These are phyloP conservation scores for Geopemphigus sp. DNA, from an alignment of 1,140 invertebrate species.

Conservation along the genomic window DNA sequence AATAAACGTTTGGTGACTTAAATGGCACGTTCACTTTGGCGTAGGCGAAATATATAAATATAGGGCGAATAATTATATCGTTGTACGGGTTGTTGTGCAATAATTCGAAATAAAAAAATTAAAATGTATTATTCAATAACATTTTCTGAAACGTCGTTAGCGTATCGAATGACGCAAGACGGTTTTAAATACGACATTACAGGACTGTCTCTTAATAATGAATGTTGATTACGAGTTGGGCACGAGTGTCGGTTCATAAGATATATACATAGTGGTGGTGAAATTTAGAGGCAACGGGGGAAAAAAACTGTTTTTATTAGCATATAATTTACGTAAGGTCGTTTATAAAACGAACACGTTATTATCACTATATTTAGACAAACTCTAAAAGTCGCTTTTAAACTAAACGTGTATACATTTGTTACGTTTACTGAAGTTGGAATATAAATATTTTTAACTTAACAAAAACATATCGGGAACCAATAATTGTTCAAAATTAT, in stretches of 20 bases:
- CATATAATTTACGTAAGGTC: constrained; percentile 6
- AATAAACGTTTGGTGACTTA: background rate
- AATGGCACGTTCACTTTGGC: background rate
- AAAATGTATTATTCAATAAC: background rate
- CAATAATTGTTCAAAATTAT: too few species aligned
- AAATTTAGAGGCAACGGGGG: background rate
- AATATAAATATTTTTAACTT: too few species aligned
- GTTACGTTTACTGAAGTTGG: too few species aligned
- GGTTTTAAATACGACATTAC: background rate
- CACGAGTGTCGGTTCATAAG: background rate
- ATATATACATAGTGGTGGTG: background rate
- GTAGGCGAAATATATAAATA: too few species aligned
- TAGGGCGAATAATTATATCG: background rate
- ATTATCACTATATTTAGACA: background rate
- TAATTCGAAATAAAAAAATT: too few species aligned
- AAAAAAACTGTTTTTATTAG: constrained; percentile 7
- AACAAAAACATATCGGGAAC: too few species aligned
- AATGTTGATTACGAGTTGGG: constrained; percentile 16
- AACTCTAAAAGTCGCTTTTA: background rate
- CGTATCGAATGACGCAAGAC: background rate
- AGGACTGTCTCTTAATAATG: background rate
- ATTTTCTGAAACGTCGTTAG: background rate
- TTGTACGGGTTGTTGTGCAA: too few species aligned
- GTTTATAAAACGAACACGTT: background rate
- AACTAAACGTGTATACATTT: background rate